phyloP scores from a whole-genome alignment of 1,140 invertebrate species.

The Mylabris phalerata region DNA sequence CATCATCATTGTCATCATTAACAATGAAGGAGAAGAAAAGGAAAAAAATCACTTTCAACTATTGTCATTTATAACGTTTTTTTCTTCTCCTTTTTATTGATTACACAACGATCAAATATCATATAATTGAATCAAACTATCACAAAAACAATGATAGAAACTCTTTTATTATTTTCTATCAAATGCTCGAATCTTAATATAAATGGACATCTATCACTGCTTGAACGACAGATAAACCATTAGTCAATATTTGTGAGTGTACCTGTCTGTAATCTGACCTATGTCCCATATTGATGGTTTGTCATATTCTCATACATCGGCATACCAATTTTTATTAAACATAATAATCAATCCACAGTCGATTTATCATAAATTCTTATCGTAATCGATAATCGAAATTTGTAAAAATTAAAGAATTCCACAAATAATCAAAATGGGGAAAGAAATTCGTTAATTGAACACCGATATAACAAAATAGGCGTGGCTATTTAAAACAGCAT shows the following conservation, averaged over 20 bases:
- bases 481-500: too few relatives aligned
- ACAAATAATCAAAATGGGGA: too few relatives aligned
- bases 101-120: conserved; percentile 9
- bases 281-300: conserved; percentile 10
- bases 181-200: conserved; percentile 12
- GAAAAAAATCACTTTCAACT: conserved; percentile 16
- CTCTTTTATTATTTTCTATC: conserved; percentile 11
- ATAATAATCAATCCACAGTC: conserved; percentile 10
- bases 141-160: conserved; percentile 13
- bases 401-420: too few relatives aligned
- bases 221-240: conserved; percentile 19
- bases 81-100: conserved; percentile 4
- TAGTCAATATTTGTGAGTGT: conserved; percentile 22
- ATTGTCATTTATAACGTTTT: conserved; percentile 8
- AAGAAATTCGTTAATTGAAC: too few relatives aligned
- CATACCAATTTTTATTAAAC: conserved; percentile 10
- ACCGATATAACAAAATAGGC: too few relatives aligned
- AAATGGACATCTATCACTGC: conserved; percentile 19
- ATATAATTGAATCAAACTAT: conserved; percentile 7
- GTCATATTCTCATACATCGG: neutral
- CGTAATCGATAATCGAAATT: too few relatives aligned
- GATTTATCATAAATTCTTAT: conserved; percentile 3
- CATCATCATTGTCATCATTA: neutral
- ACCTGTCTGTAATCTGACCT: conserved; percentile 19
- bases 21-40: too few relatives aligned